Conservation (phyloP, 2,113 vertebrate genomes). For the Burhinus oedicnemus region DNA sequence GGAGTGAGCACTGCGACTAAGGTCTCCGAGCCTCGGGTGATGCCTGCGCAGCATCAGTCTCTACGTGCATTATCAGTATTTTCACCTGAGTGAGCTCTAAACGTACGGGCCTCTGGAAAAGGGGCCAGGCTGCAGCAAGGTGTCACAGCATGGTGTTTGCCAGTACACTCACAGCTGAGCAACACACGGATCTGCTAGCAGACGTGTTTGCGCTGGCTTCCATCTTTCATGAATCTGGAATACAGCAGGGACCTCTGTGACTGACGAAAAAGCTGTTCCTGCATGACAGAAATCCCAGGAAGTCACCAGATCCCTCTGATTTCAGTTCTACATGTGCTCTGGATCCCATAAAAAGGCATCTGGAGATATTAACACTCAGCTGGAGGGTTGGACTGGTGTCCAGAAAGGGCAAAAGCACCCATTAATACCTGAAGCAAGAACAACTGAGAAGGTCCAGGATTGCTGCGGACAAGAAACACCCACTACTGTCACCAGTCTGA, state of each 20-base stretch:
- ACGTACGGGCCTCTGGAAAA: not conserved
- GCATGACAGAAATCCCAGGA: conserved; percentile 44
- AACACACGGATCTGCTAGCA: not conserved
- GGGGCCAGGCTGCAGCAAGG: conserved; percentile 19
- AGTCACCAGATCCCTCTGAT: conserved; percentile 11
- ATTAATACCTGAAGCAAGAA: not conserved
- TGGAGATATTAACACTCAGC: not conserved
- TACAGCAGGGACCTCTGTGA: conserved; percentile 40
- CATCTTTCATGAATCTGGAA: conserved; percentile 42
- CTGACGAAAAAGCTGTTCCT: conserved; percentile 24
- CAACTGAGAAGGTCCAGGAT: not conserved
- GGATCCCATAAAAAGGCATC: not conserved
- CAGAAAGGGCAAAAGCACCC: not conserved
- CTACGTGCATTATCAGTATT: not conserved
- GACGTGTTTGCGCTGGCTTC: not conserved
- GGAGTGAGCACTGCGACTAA: not conserved
- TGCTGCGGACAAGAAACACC: not conserved
- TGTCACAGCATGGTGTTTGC: not conserved
- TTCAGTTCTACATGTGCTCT: not conserved
- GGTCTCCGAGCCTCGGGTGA: not conserved
- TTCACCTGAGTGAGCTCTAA: conserved; percentile 3
- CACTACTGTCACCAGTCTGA: not conserved
- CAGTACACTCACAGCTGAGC: not conserved
- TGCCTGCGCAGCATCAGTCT: not conserved
- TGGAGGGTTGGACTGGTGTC: not conserved